Conservation (phyloP, 2,888 invertebrate species). For the Gasteruption jaculator region DNA sequence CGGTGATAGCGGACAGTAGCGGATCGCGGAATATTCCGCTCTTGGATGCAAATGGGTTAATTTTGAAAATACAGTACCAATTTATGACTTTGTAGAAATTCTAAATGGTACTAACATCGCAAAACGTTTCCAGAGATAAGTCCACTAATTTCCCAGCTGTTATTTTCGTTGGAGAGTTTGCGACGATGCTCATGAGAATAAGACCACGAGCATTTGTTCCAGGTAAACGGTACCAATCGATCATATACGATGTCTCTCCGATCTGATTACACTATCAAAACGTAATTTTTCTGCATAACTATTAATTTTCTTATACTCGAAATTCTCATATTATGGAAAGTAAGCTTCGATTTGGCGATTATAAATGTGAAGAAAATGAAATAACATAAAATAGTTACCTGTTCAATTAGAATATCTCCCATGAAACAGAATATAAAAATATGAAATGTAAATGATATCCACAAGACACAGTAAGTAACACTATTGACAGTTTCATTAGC, state of each 20-base stretch:
- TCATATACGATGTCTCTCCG: constrained; percentile 29
- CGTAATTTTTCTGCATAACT: constrained; percentile 3
- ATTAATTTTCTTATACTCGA: neutral
- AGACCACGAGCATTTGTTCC: constrained; percentile 21
- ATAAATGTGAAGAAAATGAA: neutral
- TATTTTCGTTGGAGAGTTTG: constrained; percentile 26
- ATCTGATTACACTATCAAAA: constrained; percentile 26
- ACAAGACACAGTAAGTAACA: constrained; percentile 16
- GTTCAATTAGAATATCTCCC: constrained; percentile 19
- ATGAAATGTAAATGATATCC: constrained; percentile 19
- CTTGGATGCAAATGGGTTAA: constrained; percentile 4
- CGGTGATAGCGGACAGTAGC: too few species aligned
- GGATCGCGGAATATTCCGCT: too few species aligned
- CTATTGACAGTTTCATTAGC: constrained; percentile 16
- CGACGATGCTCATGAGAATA: constrained; percentile 26
- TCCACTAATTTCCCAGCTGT: constrained; percentile 29
- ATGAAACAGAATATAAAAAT: constrained; percentile 21
- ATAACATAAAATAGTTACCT: constrained; percentile 11
- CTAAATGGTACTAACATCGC: constrained; percentile 23
- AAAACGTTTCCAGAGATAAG: constrained; percentile 26
- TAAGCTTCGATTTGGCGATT: neutral
- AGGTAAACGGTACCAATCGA: constrained; percentile 29
- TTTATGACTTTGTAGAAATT: too few species aligned
- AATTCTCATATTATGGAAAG: neutral
- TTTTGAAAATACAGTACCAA: too few species aligned